Evolutionary conservation across 2,888 invertebrate species (phyloP), one percentile per base, ranked within the genome.

Genomic region (Julus scandinavius): DNA sequence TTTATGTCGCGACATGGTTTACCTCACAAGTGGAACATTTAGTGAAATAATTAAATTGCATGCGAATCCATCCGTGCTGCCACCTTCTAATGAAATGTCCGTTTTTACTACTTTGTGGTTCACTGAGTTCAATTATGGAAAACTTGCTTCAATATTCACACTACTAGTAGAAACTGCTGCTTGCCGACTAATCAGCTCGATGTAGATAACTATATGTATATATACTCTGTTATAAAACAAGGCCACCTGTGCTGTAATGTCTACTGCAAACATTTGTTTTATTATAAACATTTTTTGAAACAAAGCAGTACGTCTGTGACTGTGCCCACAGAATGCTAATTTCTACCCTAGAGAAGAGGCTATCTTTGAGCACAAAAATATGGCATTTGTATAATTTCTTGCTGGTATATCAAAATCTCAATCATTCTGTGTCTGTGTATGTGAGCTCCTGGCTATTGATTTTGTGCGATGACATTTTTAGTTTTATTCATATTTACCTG

Each of bases 111-210:
- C 58, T 15, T 58, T 58, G n/a, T 58, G 58, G 58, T 15, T 58
- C 58, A 58, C 5, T 58, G 58, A 58, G 58, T 58, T 58, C 58
- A 58, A 5, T 58, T 58, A 17, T 58, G 58, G n/a, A 58, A 58
- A 58, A 58, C 15, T 17, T 17, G 58, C 58, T 58, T 58, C 15
- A 58, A n/a, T 58, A 58, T 58, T 58, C 58, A 58, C 58, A 58
- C 17, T 17, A 58, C 45, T 45, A 45, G 45, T 58, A 58, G 58
- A 58, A 58, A 58, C 5, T 5, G 58, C 58, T 58, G 58, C 58
- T 58, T 58, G n/a, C 58, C 58, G 58, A 58, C 58, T 58, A 58
- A 58, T 58, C 58, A 58, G n/a, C 58, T 58, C 58, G 58, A 58
- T 58, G 58, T 58, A 58, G 58, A 58, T 58, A 54, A 58, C 15